These are phyloP conservation scores for Amphipoea lucens DNA, from an alignment of 2,888 invertebrate species.

Conservation along the genomic window DNA sequence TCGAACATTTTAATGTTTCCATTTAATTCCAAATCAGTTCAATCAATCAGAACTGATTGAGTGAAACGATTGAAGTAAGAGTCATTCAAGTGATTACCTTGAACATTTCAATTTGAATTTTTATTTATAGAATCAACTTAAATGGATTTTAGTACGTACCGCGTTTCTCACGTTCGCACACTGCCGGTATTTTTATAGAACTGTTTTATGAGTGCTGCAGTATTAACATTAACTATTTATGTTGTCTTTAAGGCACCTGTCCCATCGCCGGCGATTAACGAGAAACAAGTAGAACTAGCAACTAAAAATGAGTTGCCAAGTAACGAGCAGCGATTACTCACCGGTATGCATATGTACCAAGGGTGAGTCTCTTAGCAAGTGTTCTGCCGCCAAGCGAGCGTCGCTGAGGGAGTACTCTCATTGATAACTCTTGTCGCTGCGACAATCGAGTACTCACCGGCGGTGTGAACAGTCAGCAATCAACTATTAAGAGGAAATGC, in stretches of 20 bases:
- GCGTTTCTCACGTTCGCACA: neutral
- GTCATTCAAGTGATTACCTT: slow-evolving; percentile 49
- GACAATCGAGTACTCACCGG: no score
- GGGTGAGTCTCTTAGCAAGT: no score
- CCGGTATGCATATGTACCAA: no score
- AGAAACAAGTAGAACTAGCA: no score
- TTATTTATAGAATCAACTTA: slow-evolving; percentile 26
- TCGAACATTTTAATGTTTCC: slow-evolving; percentile 28
- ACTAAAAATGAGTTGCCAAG: no score
- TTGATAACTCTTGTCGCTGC: no score
- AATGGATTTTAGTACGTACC: neutral
- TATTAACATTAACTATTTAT: neutral
- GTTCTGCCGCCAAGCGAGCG: no score
- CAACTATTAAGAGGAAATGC: no score
- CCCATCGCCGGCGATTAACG: no score
- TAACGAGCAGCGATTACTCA: no score
- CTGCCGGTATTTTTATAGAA: neutral
- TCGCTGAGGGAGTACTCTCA: no score
- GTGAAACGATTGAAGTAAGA: slow-evolving; percentile 48
- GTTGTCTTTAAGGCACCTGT: neutral
- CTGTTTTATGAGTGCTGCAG: neutral
- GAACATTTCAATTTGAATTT: slow-evolving; percentile 47
- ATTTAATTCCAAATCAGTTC: slow-evolving; percentile 49
- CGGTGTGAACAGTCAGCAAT: no score
- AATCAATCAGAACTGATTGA: slow-evolving; percentile 56